Conservation (phyloP, 2,888 invertebrate genomes). For the Heliconius charithonia region DNA sequence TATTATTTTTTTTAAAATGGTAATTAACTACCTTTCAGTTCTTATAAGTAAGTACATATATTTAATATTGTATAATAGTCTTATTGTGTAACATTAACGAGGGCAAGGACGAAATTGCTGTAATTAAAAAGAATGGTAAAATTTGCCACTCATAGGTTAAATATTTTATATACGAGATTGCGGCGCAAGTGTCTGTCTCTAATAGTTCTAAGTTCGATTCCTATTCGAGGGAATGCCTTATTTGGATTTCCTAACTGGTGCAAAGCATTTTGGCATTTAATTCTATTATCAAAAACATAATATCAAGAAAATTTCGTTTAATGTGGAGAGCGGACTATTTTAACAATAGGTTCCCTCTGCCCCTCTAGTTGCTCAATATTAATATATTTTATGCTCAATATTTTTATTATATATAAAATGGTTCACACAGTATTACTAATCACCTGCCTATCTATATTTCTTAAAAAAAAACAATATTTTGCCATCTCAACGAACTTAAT, state of each 20-base stretch:
- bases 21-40: neutral
- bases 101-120: conserved; percentile 5
- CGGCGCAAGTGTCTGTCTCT: neutral
- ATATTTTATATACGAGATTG: no score
- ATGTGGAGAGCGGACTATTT: neutral
- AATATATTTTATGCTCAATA: no score
- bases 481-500: no score
- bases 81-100: conserved; percentile 10
- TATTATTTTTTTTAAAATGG: neutral
- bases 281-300: no score
- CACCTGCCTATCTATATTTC: no score
- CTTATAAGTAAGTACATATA: neutral
- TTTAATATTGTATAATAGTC: conserved; percentile 2
- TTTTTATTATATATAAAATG: no score
- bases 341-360: neutral
- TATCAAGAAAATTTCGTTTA: neutral
- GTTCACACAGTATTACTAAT: no score
- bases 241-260: neutral
- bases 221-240: neutral
- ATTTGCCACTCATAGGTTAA: neutral
- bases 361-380: no score
- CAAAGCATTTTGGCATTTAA: no score
- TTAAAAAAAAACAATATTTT: no score
- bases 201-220: neutral
- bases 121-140: neutral